These are phyloP conservation scores for Melitaea athalia DNA, from an alignment of 2,888 invertebrate species.

Conservation along the genomic window DNA sequence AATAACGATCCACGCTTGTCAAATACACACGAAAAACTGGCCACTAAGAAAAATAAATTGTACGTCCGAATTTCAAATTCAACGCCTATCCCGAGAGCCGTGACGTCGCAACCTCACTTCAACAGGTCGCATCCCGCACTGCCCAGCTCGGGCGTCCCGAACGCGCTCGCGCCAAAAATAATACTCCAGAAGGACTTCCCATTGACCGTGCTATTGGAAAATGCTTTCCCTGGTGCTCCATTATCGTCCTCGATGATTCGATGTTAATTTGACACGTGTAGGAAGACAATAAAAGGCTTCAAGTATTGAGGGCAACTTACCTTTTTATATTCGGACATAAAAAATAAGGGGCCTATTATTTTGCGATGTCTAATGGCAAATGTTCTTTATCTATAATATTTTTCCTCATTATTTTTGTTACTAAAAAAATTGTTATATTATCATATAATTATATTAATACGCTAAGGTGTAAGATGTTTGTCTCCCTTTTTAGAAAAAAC, in stretches of 20 bases:
- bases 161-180: constrained; percentile 80
- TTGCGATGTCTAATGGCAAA: no score
- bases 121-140: constrained; percentile 80
- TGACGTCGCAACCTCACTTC: constrained; percentile 69
- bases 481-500: no score
- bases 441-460: no score
- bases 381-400: no score
- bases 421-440: no score
- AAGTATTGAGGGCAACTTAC: constrained; percentile 4
- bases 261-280: constrained; percentile 52
- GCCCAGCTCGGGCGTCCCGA: constrained; percentile 60
- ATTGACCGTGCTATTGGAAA: constrained; percentile 75
- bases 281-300: constrained; percentile 18
- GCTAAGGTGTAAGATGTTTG: no score
- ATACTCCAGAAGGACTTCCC: constrained; percentile 73
- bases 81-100: constrained; percentile 53
- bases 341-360: not conserved
- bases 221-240: constrained; percentile 66
- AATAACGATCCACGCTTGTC: constrained; percentile 13
- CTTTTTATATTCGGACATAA: not conserved
- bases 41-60: constrained; percentile 31
- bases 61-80: constrained; percentile 45
- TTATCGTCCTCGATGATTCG: constrained; percentile 50
- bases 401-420: no score
- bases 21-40: constrained; percentile 24